Evolutionary conservation across 2,888 invertebrate species (phyloP).

Genomic region (Chloromyia formosa): DNA sequence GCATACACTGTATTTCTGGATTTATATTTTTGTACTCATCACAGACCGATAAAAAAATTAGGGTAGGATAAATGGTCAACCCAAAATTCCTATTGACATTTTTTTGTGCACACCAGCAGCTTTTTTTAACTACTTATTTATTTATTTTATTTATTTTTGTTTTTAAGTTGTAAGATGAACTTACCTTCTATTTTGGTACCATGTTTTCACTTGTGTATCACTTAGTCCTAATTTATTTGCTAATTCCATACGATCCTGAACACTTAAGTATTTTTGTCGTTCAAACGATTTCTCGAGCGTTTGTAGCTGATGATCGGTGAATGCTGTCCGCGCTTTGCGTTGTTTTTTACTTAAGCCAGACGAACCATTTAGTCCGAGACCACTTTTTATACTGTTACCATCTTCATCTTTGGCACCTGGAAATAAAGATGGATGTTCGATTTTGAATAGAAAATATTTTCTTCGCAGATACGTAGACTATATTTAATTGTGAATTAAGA

Average conservation of each 20-base stretch:
- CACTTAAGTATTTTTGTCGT: slow-evolving; percentile 94
- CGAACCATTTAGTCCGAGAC: slow-evolving; percentile 58
- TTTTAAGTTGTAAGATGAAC: slow-evolving; percentile 58
- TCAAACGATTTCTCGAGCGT: slow-evolving; percentile 97
- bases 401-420: slow-evolving; percentile 88
- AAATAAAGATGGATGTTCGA: slow-evolving; percentile 53
- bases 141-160: too few relatives aligned
- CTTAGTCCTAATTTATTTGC: slow-evolving; percentile 95
- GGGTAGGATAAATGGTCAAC: too few relatives aligned
- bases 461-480: too few relatives aligned
- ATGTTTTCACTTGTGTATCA: slow-evolving; percentile 99
- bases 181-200: slow-evolving; percentile 99
- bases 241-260: slow-evolving; percentile 97
- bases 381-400: slow-evolving; percentile 65
- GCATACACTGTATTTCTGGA: too few relatives aligned
- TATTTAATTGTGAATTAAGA: too few relatives aligned
- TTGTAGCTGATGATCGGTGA: slow-evolving; percentile 97
- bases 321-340: slow-evolving; percentile 95
- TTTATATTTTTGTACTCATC: too few relatives aligned
- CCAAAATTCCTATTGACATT: too few relatives aligned
- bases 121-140: too few relatives aligned
- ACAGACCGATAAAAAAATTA: too few relatives aligned
- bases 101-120: too few relatives aligned
- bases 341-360: slow-evolving; percentile 85
- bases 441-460: background rate